Evolutionary conservation across 2,888 invertebrate genomes (phyloP), one percentile per base, ranked within the genome.

Genomic region (Meganola albula): DNA sequence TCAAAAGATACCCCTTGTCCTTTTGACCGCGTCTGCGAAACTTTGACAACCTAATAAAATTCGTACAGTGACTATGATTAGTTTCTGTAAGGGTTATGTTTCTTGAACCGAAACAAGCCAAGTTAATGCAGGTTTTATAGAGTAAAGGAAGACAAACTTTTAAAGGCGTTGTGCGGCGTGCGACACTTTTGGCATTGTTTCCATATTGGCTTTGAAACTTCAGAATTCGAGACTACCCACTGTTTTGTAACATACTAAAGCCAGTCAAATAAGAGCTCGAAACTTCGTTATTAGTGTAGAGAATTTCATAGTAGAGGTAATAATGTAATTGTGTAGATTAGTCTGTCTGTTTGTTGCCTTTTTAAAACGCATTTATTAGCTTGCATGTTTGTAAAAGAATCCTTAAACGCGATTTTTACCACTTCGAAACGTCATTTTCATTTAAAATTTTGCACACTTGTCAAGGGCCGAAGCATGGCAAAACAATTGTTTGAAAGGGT

Each of bases 181-280:
- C 62, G 69, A 67, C 67, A 63, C 58, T 62, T 61, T 58, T 68
- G 58, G 68, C 69, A 65, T 71, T 74, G 74, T 74, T 75, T 67
- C 65, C 63, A 64, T 68, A 72, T 74, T 75, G 73, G 68, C 71
- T 72, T 70, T 58, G 53, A 50, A 65, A 74, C 68, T 76, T 64
- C 62, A 62, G 67, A 72, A 69, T 67, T 64, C 70, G 58, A 54
- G 56, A 64, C 64, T 64, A 63, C 61, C 55, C 58, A 48, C 49
- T 44, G 47, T 59, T 59, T 45, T 53, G 51, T 47, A 55, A 59
- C 61, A 61, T 63, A 53, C 56, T 46, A 35, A 31, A 39, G 34
- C 34, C 42, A 48, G 48, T 43, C 49, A 53, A 53, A 61, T 58
- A 54, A 58, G 55, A 57, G 54, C 46, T 48, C 43, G 35, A 43